Base-by-base conservation (phyloP, 2,797 vertebrate species). In the Schizopygopsis pylzovi region DNA sequence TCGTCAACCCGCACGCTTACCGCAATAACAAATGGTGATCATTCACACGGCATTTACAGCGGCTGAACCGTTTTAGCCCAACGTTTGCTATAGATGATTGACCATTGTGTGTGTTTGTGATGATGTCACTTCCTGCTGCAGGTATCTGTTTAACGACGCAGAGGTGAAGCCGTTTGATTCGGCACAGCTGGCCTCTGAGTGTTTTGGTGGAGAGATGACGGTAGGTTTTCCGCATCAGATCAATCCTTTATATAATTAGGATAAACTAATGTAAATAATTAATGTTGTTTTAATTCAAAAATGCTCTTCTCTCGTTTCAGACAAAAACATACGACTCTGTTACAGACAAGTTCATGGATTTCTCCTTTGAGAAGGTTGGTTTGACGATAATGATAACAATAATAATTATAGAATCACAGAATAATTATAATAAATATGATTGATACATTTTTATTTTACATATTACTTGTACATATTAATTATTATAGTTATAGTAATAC, bases 331-430 rank as follows among this genome's bases (percentile, higher is more conserved):
- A 99, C 0, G 98, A 99, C 95, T 99, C 98, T 0, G 98, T 99
- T 85, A 99, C 98, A 1, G 98, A 99, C 94, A 99, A 99, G 91
- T 99, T 99, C 90, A 99, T 99, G 98, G 98, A 99, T 92, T 99
- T 99, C 93, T 99, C 98, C 83, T 99, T 99, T 93, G 98, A 99
- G 96, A 99, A 99, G 97, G 98, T 99, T 93, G 92, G 86, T 39
- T 63, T 63, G 2, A 5, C 5, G 11, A 18, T 43, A 1, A 59
- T 1, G n/a, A 37, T 2, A 78, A 9, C 0, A 20, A 8, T 1
- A 78, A 9, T 0, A 11, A 13, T 8, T 63, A 15, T 67, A 37
- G 18, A 67, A 67, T 8, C 9, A 41, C 16, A 39, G 33, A n/a
- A 15, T 25, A 56, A 56, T 72, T 25, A 25, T 68, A 4, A 37